Evolutionary conservation across 2,113 vertebrate genomes (phyloP).

Genomic region (Hippotragus niger): DNA sequence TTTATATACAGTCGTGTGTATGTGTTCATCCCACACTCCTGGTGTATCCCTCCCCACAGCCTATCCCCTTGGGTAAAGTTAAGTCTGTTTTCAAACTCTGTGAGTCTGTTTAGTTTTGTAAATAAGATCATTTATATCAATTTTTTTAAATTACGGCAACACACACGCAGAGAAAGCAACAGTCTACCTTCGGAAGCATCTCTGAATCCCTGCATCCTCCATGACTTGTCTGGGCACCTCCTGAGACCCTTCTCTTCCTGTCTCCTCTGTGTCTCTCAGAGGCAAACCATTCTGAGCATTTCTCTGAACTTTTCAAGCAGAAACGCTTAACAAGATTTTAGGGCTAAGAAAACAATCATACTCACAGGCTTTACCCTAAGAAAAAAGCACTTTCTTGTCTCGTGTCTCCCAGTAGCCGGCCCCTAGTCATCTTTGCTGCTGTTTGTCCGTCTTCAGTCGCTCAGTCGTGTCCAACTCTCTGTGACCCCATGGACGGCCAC

Average conservation of each 20-base stretch:
- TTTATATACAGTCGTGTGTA: not conserved
- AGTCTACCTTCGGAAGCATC: constrained; percentile 24
- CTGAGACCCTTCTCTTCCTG: constrained; percentile 47
- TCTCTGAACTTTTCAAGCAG: constrained; percentile 71
- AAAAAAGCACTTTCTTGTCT: constrained; percentile 28
- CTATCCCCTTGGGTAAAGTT: not conserved
- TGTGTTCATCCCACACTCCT: not conserved
- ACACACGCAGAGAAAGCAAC: not conserved
- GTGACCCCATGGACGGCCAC: not conserved
- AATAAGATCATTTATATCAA: not conserved
- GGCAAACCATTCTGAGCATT: constrained; percentile 58
- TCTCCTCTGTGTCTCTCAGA: not conserved
- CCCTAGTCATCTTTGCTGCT: not conserved
- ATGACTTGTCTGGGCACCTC: constrained; percentile 51
- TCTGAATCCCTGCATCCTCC: constrained; percentile 57
- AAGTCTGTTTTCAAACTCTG: not conserved
- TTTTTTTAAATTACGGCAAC: not conserved
- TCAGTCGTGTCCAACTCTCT: rapidly evolving
- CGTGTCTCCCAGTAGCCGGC: constrained; percentile 9
- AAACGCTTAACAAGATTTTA: constrained; percentile 62
- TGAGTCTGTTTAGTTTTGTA: not conserved
- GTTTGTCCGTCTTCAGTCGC: not conserved
- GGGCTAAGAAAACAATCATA: constrained; percentile 62
- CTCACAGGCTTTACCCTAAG: constrained; percentile 59
- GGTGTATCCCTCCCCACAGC: not conserved